Conservation (phyloP, 2,113 vertebrate genomes). For the Callipepla californica region DNA sequence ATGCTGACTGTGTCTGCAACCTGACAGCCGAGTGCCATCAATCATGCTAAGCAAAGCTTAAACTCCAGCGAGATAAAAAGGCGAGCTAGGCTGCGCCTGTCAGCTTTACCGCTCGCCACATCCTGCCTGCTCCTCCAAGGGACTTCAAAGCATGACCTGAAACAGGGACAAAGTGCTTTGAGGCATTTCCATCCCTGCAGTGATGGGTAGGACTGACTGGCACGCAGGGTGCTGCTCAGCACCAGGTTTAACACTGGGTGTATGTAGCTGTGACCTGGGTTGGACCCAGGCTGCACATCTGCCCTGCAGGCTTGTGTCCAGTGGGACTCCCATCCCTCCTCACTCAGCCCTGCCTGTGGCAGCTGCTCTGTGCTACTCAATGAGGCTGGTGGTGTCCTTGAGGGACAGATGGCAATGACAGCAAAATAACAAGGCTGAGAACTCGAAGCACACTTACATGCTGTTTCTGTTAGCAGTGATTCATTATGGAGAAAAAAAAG, state of each 20-base stretch:
- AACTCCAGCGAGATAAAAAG: background rate
- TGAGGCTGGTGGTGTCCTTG: background rate
- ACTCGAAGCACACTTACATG: background rate
- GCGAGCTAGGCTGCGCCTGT: background rate
- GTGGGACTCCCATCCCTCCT: background rate
- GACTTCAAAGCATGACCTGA: conserved; percentile 28
- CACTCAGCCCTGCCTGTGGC: background rate
- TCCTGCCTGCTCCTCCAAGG: background rate
- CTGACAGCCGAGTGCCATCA: conserved; percentile 8
- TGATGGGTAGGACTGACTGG: background rate
- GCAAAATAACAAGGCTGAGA: background rate
- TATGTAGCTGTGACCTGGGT: fast-evolving
- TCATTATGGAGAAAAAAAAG: fast-evolving
- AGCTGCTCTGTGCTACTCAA: background rate
- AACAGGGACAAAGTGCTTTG: background rate
- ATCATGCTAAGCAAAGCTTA: conserved; percentile 49
- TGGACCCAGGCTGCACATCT: fast-evolving
- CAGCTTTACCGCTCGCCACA: background rate
- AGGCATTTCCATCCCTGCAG: background rate
- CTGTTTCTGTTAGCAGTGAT: background rate
- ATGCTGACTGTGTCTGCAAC: conserved; percentile 11
- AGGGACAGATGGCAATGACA: background rate
- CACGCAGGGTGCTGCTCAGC: background rate
- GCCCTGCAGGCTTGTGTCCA: background rate
- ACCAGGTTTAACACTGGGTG: background rate